phyloP scores from a whole-genome alignment of 2,797 vertebrate genomes.

The Salmo trutta region DNA sequence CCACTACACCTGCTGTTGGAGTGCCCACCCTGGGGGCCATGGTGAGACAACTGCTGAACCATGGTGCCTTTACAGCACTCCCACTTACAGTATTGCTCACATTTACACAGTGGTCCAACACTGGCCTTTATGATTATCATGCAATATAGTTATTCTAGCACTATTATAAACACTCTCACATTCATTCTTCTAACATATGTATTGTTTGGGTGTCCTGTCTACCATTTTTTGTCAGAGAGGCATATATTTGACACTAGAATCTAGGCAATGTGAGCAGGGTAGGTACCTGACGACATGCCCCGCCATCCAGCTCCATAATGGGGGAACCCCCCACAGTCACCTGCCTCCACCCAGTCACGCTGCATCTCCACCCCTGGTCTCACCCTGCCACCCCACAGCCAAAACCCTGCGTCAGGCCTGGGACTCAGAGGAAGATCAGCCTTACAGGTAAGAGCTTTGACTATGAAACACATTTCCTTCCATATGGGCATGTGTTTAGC shows the following conservation, averaged over 20 bases:
- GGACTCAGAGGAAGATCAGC: neutral
- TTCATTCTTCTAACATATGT: neutral
- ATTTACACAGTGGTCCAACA: neutral
- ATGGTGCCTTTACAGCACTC: neutral
- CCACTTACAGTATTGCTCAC: neutral
- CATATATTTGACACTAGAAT: neutral
- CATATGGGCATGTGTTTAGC: too few relatives aligned
- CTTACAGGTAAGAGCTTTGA: neutral
- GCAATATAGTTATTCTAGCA: too few relatives aligned
- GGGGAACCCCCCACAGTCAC: neutral
- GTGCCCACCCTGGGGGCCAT: neutral
- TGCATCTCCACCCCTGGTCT: neutral
- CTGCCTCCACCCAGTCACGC: neutral
- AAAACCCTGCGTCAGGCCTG: neutral
- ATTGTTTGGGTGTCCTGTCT: neutral
- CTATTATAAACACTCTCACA: neutral
- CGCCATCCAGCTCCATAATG: neutral
- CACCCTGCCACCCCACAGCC: neutral
- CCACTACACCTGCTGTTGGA: neutral
- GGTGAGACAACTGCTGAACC: neutral
- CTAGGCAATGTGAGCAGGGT: neutral
- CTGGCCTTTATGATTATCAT: too few relatives aligned
- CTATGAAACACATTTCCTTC: too few relatives aligned
- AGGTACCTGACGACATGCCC: neutral
- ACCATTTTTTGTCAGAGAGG: neutral